Evolutionary conservation across 2,797 vertebrate species (phyloP), one percentile per base, ranked within the genome.

Genomic region (Denticeps clupeoides): DNA sequence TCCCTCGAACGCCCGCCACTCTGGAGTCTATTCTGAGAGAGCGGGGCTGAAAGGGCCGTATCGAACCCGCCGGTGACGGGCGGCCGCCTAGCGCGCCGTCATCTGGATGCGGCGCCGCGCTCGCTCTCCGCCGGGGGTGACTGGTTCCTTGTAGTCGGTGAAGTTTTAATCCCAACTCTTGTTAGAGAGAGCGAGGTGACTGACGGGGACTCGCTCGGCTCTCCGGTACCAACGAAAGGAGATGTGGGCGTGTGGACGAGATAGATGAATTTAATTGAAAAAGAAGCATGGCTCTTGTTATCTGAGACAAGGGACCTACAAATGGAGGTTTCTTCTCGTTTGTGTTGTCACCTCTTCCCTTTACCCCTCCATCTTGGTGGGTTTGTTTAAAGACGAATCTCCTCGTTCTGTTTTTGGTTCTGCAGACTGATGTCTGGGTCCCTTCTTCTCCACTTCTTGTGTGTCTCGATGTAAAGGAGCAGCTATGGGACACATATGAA

Each of bases 241-340:
- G 16, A 50, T 51, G 62, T 58, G 9, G 8, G 59, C 48, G 55
- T 60, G 63, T 59, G 59, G 68, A 72, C 68, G 68, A 70, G 62
- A 72, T 68, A 76, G 74, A 79, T 72, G 66, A 66, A 60, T 65
- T 76, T 81, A 80, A 81, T 82, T 79, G 76, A 68, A 74, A 69
- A 69, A 70, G 76, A 75, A 57, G 47, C 33, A 37, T n/a, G n/a
- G 24, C 32, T 45, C 35, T 46, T 42, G 28, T 50, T 37, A 49
- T 55, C 32, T 40, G 38, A 60, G 53, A 41, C 5, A 1, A 7
- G 4, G 48, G 45, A 22, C 23, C 28, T 10, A 37, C 23, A 52
- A 45, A 48, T 31, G 24, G 51, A 47, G 40, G 25, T 18, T 1
- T 7, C 22, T 42, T 45, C 49, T 19, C 45, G 45, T 41, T 52